Evolutionary conservation across 1,140 invertebrate genomes (phyloP).

Genomic region (Thaumatotibia leucotreta): DNA sequence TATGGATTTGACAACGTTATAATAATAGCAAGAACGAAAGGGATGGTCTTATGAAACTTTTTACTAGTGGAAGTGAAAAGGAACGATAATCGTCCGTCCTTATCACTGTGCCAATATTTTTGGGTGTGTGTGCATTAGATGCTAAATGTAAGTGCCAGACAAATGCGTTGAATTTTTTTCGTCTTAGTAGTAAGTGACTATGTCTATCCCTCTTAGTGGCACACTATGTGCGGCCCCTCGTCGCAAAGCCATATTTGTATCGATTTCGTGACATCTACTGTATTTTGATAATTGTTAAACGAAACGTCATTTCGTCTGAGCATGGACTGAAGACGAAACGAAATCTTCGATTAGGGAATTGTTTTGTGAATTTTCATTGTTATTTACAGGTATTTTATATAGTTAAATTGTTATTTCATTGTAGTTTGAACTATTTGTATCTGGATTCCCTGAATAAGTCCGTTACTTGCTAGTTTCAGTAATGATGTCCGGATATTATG

Average conservation of each 20-base stretch:
- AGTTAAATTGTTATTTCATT: neutral
- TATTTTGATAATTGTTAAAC: neutral
- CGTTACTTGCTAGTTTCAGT: conserved; percentile 19
- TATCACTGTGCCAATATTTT: too few species aligned
- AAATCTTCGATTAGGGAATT: neutral
- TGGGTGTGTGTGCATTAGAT: too few species aligned
- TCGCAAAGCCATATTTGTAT: neutral
- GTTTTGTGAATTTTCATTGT: neutral
- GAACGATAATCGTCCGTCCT: too few species aligned
- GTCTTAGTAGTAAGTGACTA: too few species aligned
- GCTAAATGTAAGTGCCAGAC: too few species aligned
- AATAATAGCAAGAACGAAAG: too few species aligned
- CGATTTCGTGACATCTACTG: neutral
- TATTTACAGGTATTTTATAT: neutral
- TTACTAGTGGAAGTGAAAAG: too few species aligned
- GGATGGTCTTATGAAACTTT: too few species aligned
- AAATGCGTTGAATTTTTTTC: too few species aligned
- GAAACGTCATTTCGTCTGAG: neutral
- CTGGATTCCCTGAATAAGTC: neutral
- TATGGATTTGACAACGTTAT: too few species aligned
- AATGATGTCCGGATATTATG: conserved; percentile 63
- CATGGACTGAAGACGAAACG: neutral
- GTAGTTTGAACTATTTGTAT: neutral
- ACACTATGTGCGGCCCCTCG: too few species aligned
- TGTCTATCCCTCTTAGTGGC: too few species aligned